Percentiles rank a stretch among this genome's conserved stretches.
Evolutionary conservation across 2,888 invertebrate species (phyloP).

Genomic region (Drosophila sordidula): DNA sequence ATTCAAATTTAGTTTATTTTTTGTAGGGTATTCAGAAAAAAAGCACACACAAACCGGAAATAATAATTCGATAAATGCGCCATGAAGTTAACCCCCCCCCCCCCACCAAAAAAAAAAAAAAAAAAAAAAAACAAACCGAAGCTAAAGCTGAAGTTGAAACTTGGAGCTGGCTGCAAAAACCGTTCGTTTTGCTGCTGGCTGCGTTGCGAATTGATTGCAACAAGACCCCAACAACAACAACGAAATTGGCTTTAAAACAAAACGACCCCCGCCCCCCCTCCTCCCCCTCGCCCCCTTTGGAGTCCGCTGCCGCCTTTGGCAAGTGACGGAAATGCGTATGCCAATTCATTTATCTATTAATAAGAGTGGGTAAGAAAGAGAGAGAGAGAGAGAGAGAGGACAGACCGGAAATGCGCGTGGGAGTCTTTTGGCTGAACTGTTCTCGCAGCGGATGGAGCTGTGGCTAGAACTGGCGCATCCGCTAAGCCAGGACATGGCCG

Average conservation of each 20-base stretch:
- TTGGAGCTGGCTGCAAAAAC: constrained; percentile 24
- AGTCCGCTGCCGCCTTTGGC: constrained; percentile 1
- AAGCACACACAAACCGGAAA: constrained; percentile 69
- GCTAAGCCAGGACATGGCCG: constrained; percentile 42
- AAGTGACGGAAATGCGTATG: constrained; percentile 71
- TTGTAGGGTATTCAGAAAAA: constrained; percentile 16
- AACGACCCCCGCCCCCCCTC: constrained; percentile 32
- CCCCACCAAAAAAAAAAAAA: neutral
- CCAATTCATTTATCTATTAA: constrained; percentile 74
- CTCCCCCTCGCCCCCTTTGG: constrained; percentile 11
- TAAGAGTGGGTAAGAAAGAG: constrained; percentile 9
- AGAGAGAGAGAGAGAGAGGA: constrained; percentile 9
- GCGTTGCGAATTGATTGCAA: constrained; percentile 68
- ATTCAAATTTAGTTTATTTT: neutral
- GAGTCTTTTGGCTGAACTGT: constrained; percentile 44
- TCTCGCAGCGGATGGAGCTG: constrained; percentile 42
- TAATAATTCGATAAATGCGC: constrained; percentile 80
- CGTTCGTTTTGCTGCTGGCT: constrained; percentile 59
- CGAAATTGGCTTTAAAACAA: constrained; percentile 49
- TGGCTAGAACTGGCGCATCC: constrained; percentile 39
- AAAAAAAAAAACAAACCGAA: constrained; percentile 8
- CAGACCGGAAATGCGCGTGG: constrained; percentile 71
- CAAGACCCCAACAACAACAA: constrained; percentile 17
- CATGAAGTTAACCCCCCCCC: constrained; percentile 61
- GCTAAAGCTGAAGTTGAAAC: constrained; percentile 2